Conservation (phyloP, 2,113 vertebrate genomes). For the Cynopterus brachyotis region DNA sequence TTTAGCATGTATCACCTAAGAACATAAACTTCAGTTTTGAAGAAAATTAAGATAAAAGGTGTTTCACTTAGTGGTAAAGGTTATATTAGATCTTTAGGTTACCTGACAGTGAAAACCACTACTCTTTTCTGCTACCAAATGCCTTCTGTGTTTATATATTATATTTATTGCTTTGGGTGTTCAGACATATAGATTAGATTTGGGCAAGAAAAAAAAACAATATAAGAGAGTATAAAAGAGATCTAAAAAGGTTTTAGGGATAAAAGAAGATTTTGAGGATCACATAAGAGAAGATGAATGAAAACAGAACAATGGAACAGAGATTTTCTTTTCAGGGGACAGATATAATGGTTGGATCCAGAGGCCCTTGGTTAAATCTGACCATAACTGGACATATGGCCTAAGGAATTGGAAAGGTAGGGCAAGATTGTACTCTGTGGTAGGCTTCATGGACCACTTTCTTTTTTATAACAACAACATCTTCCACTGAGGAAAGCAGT, state of each 20-base stretch:
- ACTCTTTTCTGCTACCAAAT: background rate
- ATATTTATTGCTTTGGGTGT: background rate
- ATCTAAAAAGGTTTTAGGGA: background rate
- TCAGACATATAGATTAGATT: background rate
- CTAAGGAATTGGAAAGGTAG: background rate
- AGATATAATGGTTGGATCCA: background rate
- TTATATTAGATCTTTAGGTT: background rate
- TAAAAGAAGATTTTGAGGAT: slow-evolving; percentile 5
- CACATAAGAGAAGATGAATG: background rate
- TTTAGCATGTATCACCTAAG: background rate
- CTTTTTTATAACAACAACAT: background rate
- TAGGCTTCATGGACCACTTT: background rate
- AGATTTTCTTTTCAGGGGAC: background rate
- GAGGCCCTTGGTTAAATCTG: background rate
- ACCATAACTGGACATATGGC: background rate
- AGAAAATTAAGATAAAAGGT: background rate
- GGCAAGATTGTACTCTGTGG: background rate
- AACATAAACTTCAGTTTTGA: background rate
- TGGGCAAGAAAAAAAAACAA: background rate
- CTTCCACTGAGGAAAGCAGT: background rate
- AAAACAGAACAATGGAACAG: background rate
- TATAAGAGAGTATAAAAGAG: background rate
- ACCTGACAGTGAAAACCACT: background rate
- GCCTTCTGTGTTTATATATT: background rate
- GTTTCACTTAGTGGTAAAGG: background rate